Conservation (phyloP, 2,888 invertebrate species). For the Ptilodon capucinus region DNA sequence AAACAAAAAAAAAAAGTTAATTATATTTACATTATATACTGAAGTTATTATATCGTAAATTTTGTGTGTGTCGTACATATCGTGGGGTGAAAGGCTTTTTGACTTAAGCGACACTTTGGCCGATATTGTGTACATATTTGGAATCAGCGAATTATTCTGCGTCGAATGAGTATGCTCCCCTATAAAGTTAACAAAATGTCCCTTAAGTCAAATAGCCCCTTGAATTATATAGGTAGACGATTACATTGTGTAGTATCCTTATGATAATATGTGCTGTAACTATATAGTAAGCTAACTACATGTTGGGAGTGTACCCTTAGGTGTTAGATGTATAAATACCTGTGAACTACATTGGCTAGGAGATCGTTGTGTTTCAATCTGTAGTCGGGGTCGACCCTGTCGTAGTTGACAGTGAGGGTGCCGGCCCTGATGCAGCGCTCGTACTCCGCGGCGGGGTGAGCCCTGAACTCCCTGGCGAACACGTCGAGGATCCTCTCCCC, state of each 20-base stretch:
- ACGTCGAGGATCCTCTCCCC: constrained; percentile 96
- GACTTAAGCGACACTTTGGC: too few relatives aligned
- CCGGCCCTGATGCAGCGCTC: constrained; percentile 95
- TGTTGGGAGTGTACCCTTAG: constrained; percentile 9
- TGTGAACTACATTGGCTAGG: constrained; percentile 96
- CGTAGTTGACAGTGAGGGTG: constrained; percentile 96
- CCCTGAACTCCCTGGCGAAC: constrained; percentile 95
- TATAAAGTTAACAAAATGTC: too few relatives aligned
- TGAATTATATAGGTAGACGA: too few relatives aligned
- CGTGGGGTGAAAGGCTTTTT: too few relatives aligned
- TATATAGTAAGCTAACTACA: constrained; percentile 39
- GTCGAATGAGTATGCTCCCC: too few relatives aligned
- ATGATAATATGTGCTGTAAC: constrained; percentile 29
- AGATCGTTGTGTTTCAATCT: constrained; percentile 96
- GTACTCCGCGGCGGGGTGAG: constrained; percentile 96
- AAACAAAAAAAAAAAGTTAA: constrained; percentile 43
- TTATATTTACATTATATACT: constrained; percentile 48
- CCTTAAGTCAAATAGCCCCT: too few relatives aligned
- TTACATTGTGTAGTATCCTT: background rate
- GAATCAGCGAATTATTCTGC: too few relatives aligned
- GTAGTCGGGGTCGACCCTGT: constrained; percentile 95
- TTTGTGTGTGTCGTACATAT: constrained; percentile 18
- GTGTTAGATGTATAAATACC: constrained; percentile 79
- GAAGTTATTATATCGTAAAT: constrained; percentile 32
- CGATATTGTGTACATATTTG: too few relatives aligned